Base-by-base conservation (phyloP, 1,140 invertebrate genomes). In the Ridgeia piscesae region DNA sequence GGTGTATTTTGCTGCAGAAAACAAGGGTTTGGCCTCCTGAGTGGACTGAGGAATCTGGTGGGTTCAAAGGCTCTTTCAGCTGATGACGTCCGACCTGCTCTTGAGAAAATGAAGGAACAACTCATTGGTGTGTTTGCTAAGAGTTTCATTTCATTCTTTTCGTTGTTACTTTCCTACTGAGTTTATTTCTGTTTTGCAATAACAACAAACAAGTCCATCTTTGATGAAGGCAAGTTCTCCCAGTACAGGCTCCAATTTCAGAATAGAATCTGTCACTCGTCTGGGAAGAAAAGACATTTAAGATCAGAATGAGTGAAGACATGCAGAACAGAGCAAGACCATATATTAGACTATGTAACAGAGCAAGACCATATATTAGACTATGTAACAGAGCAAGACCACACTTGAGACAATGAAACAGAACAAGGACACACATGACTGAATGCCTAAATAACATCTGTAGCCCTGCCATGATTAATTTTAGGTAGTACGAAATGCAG, bases 101-200 rank as follows among this genome's bases (percentile, higher is more conserved):
- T 99, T 93, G 99, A 99, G 91, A 99, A 99, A 96, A 97, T 99
- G 96, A 98, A 98, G 93, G 99, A 99, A 95, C 99, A 99, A 96
- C 96, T 99, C 35, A 99, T 99, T 94, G 93, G 96, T 96, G 94
- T 95, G 95, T 93, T 88, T 93, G 33, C 34, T 93, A 33, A 6
- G 34, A 21, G 48, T 91, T 88, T 33, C 89, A 6, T 92, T 92
- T 6, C 34, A 58, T 91, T 35, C 33, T 14, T n/a, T n/a, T n/a
- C n/a, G n/a, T n/a, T n/a, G n/a, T n/a, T n/a, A n/a, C n/a, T n/a
- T n/a, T n/a, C n/a, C n/a, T n/a, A n/a, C n/a, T n/a, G n/a, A 58
- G 11, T 58, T 1, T 17, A 48, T 92, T 0, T 92, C 48, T 35
- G 1, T 50, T 93, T 92, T 93, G 14, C 31, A 33, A 89, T 27